Base-by-base conservation (phyloP, 2,888 invertebrate genomes). In the Lochmaea capreae region DNA sequence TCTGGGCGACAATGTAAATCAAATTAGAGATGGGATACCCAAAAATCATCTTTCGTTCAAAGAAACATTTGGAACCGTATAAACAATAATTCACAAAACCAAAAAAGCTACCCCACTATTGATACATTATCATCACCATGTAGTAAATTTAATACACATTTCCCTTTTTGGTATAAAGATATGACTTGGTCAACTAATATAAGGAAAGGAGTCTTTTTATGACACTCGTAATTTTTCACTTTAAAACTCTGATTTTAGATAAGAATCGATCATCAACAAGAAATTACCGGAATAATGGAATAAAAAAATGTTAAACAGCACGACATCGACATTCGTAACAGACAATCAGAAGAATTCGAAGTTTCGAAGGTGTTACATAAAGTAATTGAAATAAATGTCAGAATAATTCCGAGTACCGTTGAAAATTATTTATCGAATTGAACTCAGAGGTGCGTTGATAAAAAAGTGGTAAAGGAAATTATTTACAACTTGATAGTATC, bases 271-370 rank as follows among this genome's bases (percentile, higher is more conserved):
- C n/a, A 52, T n/a, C n/a, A 8, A n/a, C 52, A 52, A 52, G n/a
- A 14, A 52, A n/a, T n/a, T n/a, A 16, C 52, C 52, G n/a, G 33
- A 52, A 52, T 16, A 52, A 52, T 52, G 16, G 5, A n/a, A 52
- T n/a, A 52, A 52, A 52, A 52, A 52, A 52, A 16, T 52, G 52
- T 52, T 14, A 52, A 52, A 52, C 52, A 52, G 52, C n/a, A n/a
- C 16, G 52, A 52, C n/a, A n/a, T n/a, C 16, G 52, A 14, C n/a
- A 8, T 14, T 52, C 16, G 6, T 16, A n/a, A 14, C 52, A 52
- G 12, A 52, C n/a, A 14, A n/a, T 52, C 11, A n/a, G 12, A 3
- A 4, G 4, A 43, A 43, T 43, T 43, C 4, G 12, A 43, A 43
- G 43, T 43, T 12, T 43, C 46, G 46, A 14, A 46, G 46, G 11